Conservation (phyloP, 2,797 vertebrate genomes). For the Xiphorhynchus erythropygius region DNA sequence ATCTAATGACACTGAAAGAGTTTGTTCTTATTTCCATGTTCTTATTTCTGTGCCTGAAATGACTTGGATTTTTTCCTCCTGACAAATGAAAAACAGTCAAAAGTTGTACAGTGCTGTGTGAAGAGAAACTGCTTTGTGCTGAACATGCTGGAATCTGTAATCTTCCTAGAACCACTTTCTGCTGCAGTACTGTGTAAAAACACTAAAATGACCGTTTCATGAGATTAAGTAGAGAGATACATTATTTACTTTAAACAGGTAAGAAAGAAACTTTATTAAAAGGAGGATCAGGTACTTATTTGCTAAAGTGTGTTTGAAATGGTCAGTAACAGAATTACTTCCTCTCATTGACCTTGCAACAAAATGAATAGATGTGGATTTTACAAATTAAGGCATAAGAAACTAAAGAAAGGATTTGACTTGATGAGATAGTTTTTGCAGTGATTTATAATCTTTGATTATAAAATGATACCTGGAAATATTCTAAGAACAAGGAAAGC, state of each 20-base stretch:
- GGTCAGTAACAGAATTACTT: not conserved
- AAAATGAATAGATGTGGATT: not conserved
- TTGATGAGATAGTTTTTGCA: not conserved
- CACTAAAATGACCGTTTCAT: not conserved
- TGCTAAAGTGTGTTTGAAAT: not conserved
- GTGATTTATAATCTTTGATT: not conserved
- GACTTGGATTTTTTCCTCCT: constrained; percentile 13
- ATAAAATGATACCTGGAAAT: not conserved
- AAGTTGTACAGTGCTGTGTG: not conserved
- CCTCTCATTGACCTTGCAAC: not conserved
- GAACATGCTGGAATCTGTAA: not conserved
- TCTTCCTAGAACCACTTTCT: not conserved
- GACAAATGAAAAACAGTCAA: constrained; percentile 48
- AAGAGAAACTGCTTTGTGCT: not conserved
- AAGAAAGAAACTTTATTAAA: not conserved
- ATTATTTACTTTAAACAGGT: not conserved
- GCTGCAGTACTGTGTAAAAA: not conserved
- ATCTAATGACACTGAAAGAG: not conserved
- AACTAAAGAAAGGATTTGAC: not conserved
- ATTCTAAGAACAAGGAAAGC: not conserved
- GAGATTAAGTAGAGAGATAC: not conserved
- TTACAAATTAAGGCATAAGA: not conserved
- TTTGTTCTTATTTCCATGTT: not conserved
- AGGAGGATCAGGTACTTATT: not conserved
- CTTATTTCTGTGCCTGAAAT: constrained; percentile 13